A percentile compares a stretch with the other conserved stretches of the same genome.
phyloP scores from a whole-genome alignment of 2,113 vertebrate genomes.

The Zingel zingel region DNA sequence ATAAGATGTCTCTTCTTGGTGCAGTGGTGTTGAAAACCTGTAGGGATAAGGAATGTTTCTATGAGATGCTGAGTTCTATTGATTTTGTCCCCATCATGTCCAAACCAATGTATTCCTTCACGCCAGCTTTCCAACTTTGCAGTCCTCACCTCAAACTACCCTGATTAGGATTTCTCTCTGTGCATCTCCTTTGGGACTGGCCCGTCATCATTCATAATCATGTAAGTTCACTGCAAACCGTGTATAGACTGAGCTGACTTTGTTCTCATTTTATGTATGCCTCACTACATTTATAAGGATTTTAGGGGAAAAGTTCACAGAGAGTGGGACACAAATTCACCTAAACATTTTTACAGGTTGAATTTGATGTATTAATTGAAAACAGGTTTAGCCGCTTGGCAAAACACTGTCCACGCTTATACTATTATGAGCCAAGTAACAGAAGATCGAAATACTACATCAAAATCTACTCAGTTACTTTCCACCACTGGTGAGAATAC shows the following conservation, averaged over 20 bases:
- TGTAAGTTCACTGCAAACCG: background rate
- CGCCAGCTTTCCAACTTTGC: conserved; percentile 1
- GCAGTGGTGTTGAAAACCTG: background rate
- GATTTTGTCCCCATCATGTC: conserved; percentile 19
- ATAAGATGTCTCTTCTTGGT: background rate
- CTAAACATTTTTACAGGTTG: background rate
- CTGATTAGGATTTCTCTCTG: conserved; percentile 4
- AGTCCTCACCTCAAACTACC: conserved; percentile 1
- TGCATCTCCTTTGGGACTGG: conserved; percentile 3
- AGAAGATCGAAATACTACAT: background rate
- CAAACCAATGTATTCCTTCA: background rate
- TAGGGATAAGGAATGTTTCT: background rate
- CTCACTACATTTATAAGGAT: conserved; percentile 13
- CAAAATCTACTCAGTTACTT: background rate
- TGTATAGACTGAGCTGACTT: conserved; percentile 4
- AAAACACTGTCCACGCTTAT: too few species aligned
- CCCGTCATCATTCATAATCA: conserved; percentile 25
- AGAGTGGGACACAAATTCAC: background rate
- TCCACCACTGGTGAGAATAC: background rate
- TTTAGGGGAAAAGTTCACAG: background rate
- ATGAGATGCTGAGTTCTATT: conserved; percentile 7
- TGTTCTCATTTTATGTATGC: background rate
- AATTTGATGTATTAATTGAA: background rate
- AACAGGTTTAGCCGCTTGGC: background rate
- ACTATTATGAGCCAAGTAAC: background rate